Percentiles rank a stretch among this genome's conserved stretches.
These are phyloP conservation scores for Microcebus murinus DNA, from an alignment of 2,113 vertebrate genomes.

Conservation along the genomic window DNA sequence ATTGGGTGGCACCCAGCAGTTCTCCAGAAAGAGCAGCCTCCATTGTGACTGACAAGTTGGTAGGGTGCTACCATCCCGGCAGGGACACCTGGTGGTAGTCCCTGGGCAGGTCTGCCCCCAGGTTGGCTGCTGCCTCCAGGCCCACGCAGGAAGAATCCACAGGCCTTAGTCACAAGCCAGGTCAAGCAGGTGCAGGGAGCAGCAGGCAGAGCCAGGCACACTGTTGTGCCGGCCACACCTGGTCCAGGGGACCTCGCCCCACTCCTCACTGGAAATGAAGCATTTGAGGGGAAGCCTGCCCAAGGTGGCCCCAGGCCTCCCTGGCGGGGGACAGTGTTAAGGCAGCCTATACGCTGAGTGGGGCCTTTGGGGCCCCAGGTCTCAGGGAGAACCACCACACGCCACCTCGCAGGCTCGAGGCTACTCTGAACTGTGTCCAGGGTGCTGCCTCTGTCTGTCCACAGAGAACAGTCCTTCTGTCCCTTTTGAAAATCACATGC, in stretches of 20 bases:
- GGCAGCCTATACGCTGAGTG: neutral
- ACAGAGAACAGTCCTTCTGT: neutral
- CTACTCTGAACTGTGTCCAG: neutral
- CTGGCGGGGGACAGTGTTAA: neutral
- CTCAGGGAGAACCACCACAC: neutral
- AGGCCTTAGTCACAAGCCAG: neutral
- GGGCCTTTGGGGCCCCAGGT: neutral
- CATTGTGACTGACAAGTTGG: neutral
- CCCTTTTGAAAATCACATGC: neutral
- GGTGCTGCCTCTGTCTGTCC: neutral
- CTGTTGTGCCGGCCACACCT: too few species aligned
- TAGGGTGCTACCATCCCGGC: neutral
- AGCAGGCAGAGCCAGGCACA: neutral
- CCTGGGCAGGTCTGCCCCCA: neutral
- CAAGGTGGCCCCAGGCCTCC: neutral
- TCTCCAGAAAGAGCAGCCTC: neutral
- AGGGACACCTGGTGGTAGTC: neutral
- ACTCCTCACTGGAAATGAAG: neutral
- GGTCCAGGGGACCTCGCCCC: neutral
- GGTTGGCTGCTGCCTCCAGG: neutral
- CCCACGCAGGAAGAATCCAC: neutral
- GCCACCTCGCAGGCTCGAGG: rapidly evolving
- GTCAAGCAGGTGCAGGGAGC: neutral
- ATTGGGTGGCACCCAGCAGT: neutral
- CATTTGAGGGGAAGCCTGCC: neutral